Evolutionary conservation across 2,888 invertebrate species (phyloP).

Genomic region (Dolomedes plantarius): DNA sequence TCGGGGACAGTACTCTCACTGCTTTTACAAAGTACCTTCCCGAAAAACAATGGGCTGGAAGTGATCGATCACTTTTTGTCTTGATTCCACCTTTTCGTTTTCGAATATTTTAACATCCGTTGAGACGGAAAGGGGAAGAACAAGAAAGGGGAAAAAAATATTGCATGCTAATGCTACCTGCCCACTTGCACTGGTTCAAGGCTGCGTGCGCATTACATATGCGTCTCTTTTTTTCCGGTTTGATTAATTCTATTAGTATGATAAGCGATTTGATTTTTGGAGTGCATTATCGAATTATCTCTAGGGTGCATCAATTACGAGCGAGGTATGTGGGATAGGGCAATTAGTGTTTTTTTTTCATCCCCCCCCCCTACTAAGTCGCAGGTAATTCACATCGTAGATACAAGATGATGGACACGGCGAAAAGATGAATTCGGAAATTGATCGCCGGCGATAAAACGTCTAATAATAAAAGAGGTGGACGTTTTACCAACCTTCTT

Average conservation of each 20-base stretch:
- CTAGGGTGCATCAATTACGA: background rate
- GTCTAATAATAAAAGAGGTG: too few species aligned
- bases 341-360: background rate
- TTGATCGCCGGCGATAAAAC: too few species aligned
- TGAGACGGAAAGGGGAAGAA: background rate
- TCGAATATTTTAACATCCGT: background rate
- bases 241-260: background rate
- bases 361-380: too few species aligned
- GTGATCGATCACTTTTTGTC: background rate
- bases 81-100: background rate
- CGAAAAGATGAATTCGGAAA: too few species aligned
- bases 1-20: background rate
- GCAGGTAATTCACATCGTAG: too few species aligned
- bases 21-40: background rate
- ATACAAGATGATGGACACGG: too few species aligned
- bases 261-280: background rate
- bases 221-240: background rate
- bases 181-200: background rate
- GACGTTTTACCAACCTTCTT: too few species aligned
- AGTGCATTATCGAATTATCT: background rate
- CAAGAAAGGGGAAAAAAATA: background rate
- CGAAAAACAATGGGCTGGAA: background rate
- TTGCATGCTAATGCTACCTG: background rate
- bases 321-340: background rate
- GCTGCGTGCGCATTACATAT: too few species aligned